phyloP scores from a whole-genome alignment of 2,113 vertebrate species.

The Raphicerus campestris region DNA sequence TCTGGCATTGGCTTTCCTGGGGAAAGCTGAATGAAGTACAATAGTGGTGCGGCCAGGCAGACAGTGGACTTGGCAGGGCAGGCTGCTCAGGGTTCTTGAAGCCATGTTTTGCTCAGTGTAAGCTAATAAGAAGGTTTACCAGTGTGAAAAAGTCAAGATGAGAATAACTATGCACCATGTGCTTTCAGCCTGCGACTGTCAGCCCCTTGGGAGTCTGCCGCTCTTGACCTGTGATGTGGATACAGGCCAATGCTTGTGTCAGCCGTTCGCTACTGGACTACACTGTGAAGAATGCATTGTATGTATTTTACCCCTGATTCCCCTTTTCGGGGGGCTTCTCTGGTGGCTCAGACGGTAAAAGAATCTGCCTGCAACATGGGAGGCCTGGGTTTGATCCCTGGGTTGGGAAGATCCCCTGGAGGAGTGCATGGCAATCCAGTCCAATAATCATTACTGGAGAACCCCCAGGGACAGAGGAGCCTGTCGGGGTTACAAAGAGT shows the following conservation, averaged over 20 bases:
- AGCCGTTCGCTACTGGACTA: conserved; percentile 72
- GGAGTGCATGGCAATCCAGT: background rate
- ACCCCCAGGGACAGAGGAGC: background rate
- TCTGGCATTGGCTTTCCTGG: background rate
- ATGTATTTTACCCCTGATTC: conserved; percentile 25
- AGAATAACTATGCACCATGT: background rate
- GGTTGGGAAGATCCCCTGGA: background rate
- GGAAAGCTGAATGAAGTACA: background rate
- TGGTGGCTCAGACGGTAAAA: background rate
- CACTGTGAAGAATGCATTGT: conserved; percentile 84
- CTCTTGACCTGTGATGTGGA: conserved; percentile 80
- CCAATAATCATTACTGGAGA: background rate
- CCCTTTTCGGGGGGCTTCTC: background rate
- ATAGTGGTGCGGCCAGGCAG: background rate
- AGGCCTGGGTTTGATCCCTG: background rate
- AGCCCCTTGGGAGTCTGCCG: conserved; percentile 80
- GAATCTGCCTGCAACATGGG: accelerated
- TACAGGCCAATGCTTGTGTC: conserved; percentile 86
- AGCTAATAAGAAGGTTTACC: background rate
- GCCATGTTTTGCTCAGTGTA: background rate
- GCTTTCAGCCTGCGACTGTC: conserved; percentile 83
- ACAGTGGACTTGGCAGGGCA: background rate
- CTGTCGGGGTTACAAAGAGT: background rate
- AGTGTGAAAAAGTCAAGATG: background rate
- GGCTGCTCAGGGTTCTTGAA: background rate